Percentiles rank a stretch among this genome's conserved stretches.
phyloP scores from a whole-genome alignment of 2,113 vertebrate species.

The Axis porcinus region DNA sequence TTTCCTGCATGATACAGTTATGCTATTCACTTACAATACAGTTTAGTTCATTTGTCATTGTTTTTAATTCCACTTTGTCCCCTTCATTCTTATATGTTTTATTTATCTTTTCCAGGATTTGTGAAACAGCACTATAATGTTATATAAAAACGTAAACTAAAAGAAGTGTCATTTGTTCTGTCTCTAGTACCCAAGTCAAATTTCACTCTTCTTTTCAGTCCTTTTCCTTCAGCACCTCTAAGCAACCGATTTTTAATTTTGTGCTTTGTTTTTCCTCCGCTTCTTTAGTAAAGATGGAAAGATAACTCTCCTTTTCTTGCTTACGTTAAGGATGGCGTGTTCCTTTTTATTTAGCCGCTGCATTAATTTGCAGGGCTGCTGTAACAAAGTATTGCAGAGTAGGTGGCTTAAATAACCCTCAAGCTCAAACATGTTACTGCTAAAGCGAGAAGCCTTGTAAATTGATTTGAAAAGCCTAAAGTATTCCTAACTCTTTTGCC shows the following conservation, averaged over 20 bases:
- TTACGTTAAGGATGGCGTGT: neutral
- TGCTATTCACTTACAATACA: neutral
- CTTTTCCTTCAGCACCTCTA: neutral
- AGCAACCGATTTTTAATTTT: neutral
- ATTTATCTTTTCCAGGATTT: neutral
- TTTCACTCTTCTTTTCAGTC: neutral
- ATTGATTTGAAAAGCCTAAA: neutral
- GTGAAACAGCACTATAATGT: neutral
- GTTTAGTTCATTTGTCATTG: neutral
- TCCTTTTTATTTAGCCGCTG: neutral
- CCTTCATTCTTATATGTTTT: neutral
- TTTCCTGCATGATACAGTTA: neutral
- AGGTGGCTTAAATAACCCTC: neutral
- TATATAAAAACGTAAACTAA: neutral
- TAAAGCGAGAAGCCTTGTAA: neutral
- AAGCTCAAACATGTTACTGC: neutral
- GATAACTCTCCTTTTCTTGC: neutral
- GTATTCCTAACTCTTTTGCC: neutral
- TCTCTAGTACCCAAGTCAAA: neutral
- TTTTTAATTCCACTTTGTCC: neutral
- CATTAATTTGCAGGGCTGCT: neutral
- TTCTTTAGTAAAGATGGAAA: neutral
- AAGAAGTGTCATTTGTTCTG: neutral
- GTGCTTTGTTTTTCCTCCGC: neutral
- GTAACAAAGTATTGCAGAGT: neutral